Base-by-base conservation (phyloP, 2,888 invertebrate species). In the Blastobasis adustella region DNA sequence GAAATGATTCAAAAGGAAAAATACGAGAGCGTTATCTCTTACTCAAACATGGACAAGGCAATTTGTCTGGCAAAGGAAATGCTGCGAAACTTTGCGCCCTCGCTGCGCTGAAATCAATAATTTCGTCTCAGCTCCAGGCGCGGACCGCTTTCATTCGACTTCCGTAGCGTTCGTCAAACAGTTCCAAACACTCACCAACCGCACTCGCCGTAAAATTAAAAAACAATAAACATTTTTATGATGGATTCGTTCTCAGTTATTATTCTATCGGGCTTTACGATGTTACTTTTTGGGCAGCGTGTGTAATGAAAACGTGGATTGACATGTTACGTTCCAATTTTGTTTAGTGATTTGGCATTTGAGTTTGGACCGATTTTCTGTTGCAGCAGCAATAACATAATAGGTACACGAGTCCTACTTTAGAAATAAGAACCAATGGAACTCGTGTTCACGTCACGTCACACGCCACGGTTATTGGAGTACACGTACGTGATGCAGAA, bases 91-190 rank as follows among this genome's bases (percentile, higher is more conserved):
- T 81, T 83, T 69, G 66, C 71, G 71, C 71, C 67, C 65, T 60
- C 67, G 69, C 69, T 72, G 74, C 74, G 73, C 73, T 72, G 69
- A 79, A 83, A 85, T 86, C 84, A 78, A 85, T 86, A 86, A 79
- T 72, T 76, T 73, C 70, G 78, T 82, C 82, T 81, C 79, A 62
- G 62, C 58, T 64, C 62, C 63, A 60, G 62, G 61, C 56, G 58
- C 60, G 57, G 54, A 56, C 40, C 10, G 41, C 47, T 41, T 41
- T 38, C 10, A 41, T 37, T 41, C 41, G 7, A 37, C 41, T 46
- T 46, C 41, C 23, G 36, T 50, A 10, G 41, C n/a, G 10, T 43
- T 41, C 36, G 48, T 52, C 46, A 43, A 47, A 52, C 23, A 23
- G 47, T 42, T 45, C 39, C 10, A 49, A 50, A 49, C 49, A 53